Percentiles rank a stretch among this genome's conserved stretches.
These are phyloP conservation scores for Platorchestia sp. DNA, from an alignment of 1,140 invertebrate species.

Conservation along the genomic window DNA sequence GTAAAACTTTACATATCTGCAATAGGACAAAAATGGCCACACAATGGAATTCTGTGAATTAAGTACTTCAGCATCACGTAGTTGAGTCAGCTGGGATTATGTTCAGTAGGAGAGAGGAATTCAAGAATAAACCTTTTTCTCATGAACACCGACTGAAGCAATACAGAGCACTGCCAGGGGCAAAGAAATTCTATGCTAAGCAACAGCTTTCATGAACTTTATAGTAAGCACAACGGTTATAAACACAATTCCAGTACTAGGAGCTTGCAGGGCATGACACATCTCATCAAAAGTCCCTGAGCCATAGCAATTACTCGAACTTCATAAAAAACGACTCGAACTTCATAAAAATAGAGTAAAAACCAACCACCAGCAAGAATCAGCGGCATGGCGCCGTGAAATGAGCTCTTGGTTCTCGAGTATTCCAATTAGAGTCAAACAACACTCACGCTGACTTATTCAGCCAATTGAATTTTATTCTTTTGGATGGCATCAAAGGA, in stretches of 20 bases:
- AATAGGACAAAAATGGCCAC: too few relatives aligned
- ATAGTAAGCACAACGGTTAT: background rate
- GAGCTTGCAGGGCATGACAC: background rate
- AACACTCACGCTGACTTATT: background rate
- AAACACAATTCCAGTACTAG: background rate
- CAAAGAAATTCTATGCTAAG: background rate
- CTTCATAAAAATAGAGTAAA: background rate
- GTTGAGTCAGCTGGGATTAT: too few relatives aligned
- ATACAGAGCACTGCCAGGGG: too few relatives aligned
- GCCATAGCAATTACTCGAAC: background rate
- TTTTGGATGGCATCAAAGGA: conserved; percentile 11
- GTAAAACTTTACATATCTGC: too few relatives aligned
- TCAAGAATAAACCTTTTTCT: too few relatives aligned
- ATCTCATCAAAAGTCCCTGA: background rate
- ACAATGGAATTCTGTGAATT: too few relatives aligned
- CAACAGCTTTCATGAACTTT: background rate
- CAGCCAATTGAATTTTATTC: conserved; percentile 23
- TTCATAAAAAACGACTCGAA: background rate
- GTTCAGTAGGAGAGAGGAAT: too few relatives aligned
- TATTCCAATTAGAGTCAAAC: conserved; percentile 10
- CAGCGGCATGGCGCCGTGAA: background rate
- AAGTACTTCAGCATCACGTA: too few relatives aligned
- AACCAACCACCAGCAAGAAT: background rate
- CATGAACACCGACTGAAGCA: too few relatives aligned
- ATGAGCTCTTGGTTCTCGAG: conserved; percentile 41